Evolutionary conservation across 2,797 vertebrate genomes (phyloP), one percentile per base, ranked within the genome.

Genomic region (Carapus acus): DNA sequence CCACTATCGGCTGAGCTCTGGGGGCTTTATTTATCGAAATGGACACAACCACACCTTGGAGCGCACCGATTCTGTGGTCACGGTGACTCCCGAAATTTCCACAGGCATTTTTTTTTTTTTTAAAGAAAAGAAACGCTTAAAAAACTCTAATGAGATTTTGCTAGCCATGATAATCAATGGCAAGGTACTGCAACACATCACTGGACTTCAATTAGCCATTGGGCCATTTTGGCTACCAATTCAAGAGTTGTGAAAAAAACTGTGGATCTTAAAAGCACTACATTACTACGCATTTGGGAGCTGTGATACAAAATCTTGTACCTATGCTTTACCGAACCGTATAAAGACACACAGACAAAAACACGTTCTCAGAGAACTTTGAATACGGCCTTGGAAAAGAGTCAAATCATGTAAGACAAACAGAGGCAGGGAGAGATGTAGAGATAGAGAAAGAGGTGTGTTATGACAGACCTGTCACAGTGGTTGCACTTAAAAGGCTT

Each of bases 401-500:
- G 24, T 53, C 49, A 57, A 56, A 42, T 49, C 34, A 63, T 19
- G 56, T 27, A 44, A 67, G 57, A 54, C n/a, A n/a, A n/a, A n/a
- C n/a, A n/a, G n/a, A n/a, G n/a, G n/a, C n/a, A n/a, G 13, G 18
- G 46, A 5, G 24, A 27, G 24, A 27, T 4, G 9, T 4, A 39
- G 27, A 27, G 12, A 44, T 36, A 42, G 42, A 38, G 48, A 60
- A 50, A 42, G 53, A 48, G 64, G n/a, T 68, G 62, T 73, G 72
- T 77, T 74, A 75, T 67, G 75, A 79, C 81, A 92, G 89, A 99
- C 95, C 96, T 98, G 93, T 99, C 96, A 86, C 96, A 99, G 90
- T 99, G 96, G 91, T 97, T 95, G 89, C 96, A 99, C 88, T 99
- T 99, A 84, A 99, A 99, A 85, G 96, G 96, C 81, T 99, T 99